Evolutionary conservation across 2,888 invertebrate genomes (phyloP).

Genomic region (Eupithecia tripunctaria): DNA sequence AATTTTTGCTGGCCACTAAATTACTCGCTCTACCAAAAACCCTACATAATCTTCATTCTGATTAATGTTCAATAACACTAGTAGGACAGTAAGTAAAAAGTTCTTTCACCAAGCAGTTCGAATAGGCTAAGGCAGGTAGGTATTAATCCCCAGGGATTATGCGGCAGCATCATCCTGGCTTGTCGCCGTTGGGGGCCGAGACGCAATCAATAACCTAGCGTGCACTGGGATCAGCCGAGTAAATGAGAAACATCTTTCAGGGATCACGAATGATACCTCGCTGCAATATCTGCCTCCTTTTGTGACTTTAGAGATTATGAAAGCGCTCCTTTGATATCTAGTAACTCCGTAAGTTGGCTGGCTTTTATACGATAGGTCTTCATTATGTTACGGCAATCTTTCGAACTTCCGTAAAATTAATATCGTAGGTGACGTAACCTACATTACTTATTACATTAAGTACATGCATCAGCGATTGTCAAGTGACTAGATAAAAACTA

Average conservation of each 20-base stretch:
- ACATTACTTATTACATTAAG: no score
- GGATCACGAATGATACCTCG: conserved; percentile 11
- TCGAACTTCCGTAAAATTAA: background rate
- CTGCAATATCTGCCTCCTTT: conserved; percentile 11
- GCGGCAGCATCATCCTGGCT: conserved; percentile 50
- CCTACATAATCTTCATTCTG: no score
- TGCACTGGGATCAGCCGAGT: conserved; percentile 61
- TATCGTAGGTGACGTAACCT: no score
- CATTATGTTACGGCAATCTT: background rate
- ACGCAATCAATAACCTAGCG: conserved; percentile 61
- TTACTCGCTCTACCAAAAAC: no score
- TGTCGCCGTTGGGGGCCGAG: conserved; percentile 46
- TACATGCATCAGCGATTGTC: no score
- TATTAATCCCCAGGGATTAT: conserved; percentile 60
- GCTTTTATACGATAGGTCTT: background rate
- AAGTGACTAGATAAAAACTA: no score
- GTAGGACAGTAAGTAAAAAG: background rate
- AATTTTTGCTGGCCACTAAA: background rate
- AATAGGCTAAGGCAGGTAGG: background rate
- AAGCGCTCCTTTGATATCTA: background rate
- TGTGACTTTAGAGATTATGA: conserved; percentile 8
- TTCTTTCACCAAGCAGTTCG: background rate
- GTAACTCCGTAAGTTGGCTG: background rate
- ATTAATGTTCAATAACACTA: background rate
- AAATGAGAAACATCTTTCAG: conserved; percentile 56